phyloP scores from a whole-genome alignment of 1,140 invertebrate genomes.

The Trichonephila clavipes region DNA sequence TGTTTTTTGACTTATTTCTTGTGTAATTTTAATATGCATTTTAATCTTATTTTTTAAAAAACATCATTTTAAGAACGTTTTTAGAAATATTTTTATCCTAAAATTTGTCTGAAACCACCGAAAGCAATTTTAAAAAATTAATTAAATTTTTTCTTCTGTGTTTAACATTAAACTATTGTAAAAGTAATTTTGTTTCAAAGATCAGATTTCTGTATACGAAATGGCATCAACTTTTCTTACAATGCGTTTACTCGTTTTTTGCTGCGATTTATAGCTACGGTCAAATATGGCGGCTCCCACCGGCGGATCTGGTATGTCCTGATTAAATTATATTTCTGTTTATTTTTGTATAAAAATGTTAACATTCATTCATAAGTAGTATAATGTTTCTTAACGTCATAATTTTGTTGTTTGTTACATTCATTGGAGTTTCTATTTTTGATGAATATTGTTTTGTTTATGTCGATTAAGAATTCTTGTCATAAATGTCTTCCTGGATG shows the following conservation, averaged over 20 bases:
- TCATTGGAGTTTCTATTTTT: not conserved
- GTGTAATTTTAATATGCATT: too few relatives aligned
- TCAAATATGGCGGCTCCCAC: slow-evolving; percentile 75
- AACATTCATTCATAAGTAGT: too few relatives aligned
- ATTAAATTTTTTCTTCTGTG: rapidly evolving
- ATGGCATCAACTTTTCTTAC: slow-evolving; percentile 40
- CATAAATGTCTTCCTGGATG: slow-evolving; percentile 32
- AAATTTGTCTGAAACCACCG: too few relatives aligned
- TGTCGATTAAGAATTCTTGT: slow-evolving; percentile 4
- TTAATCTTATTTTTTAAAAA: too few relatives aligned
- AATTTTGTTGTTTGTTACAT: not conserved
- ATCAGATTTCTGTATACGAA: not conserved
- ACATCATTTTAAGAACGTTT: rapidly evolving
- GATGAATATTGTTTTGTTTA: not conserved
- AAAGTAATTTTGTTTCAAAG: too few relatives aligned
- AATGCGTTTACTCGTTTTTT: slow-evolving; percentile 67
- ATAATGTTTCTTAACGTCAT: too few relatives aligned
- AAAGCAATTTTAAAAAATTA: too few relatives aligned
- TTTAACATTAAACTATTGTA: too few relatives aligned
- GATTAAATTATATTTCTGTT: slow-evolving; percentile 14
- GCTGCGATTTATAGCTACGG: slow-evolving; percentile 69
- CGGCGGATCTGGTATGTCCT: slow-evolving; percentile 71
- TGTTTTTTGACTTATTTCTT: too few relatives aligned
- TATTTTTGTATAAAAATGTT: too few relatives aligned
- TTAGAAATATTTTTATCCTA: too few relatives aligned